These are phyloP conservation scores for Zophobas morio DNA, from an alignment of 1,140 invertebrate genomes.

Conservation along the genomic window DNA sequence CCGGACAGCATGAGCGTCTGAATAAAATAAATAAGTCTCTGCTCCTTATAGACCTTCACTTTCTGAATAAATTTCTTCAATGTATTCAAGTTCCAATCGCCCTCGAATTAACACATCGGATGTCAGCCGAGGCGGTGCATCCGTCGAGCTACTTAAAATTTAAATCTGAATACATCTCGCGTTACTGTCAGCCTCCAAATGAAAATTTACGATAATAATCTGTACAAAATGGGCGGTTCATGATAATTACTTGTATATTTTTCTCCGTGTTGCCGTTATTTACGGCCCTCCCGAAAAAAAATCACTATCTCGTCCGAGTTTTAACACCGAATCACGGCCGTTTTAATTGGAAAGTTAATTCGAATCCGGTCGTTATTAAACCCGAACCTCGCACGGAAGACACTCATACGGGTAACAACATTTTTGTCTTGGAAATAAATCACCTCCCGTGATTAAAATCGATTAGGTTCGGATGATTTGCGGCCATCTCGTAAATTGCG, in stretches of 20 bases:
- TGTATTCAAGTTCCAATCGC: background rate
- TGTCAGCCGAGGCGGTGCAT: conserved; percentile 1
- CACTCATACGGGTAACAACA: background rate
- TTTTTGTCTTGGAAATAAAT: conserved; percentile 28
- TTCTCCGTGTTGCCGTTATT: conserved; percentile 13
- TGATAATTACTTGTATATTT: conserved; percentile 34
- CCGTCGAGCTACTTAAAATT: conserved; percentile 22
- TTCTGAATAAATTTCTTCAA: too few relatives aligned
- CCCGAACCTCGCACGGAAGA: conserved; percentile 2
- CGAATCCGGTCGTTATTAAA: conserved; percentile 18
- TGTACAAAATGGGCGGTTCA: conserved; percentile 27
- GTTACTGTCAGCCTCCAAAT: conserved; percentile 15
- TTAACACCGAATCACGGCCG: conserved; percentile 1
- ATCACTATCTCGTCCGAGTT: conserved; percentile 5
- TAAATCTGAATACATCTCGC: conserved; percentile 28
- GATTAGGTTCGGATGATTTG: conserved; percentile 24
- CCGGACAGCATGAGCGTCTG: too few relatives aligned
- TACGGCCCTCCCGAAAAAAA: background rate
- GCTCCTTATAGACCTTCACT: too few relatives aligned
- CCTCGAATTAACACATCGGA: conserved; percentile 9
- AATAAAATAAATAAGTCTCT: too few relatives aligned
- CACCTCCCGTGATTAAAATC: conserved; percentile 28
- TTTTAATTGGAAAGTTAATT: conserved; percentile 35
- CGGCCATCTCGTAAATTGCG: conserved; percentile 6
- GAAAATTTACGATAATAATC: conserved; percentile 38